A percentile compares a stretch with the other conserved stretches of the same genome.
phyloP scores from a whole-genome alignment of 2,888 invertebrate genomes.

The Conops quadrifasciatus region DNA sequence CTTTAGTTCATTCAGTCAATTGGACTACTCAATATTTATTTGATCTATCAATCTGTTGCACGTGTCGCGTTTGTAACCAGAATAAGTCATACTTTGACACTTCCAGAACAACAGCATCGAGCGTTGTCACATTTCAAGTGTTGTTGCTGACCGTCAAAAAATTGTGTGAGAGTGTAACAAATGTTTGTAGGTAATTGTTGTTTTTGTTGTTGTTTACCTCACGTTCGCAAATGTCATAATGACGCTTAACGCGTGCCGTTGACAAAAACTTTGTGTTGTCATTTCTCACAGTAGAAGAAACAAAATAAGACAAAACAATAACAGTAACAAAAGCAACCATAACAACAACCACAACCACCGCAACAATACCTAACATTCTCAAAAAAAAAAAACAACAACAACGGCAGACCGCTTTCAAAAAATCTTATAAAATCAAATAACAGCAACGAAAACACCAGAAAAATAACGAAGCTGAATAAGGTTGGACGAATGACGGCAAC shows the following conservation, averaged over 20 bases:
- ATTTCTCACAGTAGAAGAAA: not conserved
- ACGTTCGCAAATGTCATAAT: not conserved
- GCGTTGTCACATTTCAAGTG: slow-evolving; percentile 7
- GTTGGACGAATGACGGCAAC: too few species aligned
- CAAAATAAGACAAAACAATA: too few species aligned
- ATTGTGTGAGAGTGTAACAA: not conserved
- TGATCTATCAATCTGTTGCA: not conserved
- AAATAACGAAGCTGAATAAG: not conserved
- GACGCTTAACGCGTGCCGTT: not conserved
- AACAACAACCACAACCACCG: slow-evolving; percentile 7
- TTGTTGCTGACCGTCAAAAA: not conserved
- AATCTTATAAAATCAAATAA: not conserved
- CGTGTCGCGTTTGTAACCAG: not conserved
- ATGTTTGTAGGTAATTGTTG: not conserved
- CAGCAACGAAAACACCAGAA: not conserved
- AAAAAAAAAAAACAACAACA: too few species aligned
- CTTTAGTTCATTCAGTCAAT: too few species aligned
- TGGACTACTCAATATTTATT: too few species aligned
- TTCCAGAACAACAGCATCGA: not conserved
- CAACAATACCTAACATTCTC: too few species aligned
- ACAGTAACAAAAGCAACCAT: not conserved
- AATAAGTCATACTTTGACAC: not conserved
- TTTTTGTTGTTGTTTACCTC: not conserved
- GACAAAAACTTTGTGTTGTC: not conserved
- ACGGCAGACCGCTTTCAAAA: too few species aligned